Evolutionary conservation across 2,797 vertebrate species (phyloP).

Genomic region (Oryzias dopingdopingensis): DNA sequence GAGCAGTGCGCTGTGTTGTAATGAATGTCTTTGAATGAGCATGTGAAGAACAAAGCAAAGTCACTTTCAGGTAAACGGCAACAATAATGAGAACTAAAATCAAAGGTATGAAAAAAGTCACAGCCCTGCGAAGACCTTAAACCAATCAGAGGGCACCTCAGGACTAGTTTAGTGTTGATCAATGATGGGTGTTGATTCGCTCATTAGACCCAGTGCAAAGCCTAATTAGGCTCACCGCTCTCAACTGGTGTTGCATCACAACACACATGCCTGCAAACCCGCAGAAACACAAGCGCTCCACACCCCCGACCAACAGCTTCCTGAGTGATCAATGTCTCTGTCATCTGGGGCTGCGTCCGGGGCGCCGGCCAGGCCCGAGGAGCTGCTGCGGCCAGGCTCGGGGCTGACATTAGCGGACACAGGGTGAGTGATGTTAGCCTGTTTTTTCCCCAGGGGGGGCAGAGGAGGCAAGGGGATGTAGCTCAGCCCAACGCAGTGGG

Average conservation of each 20-base stretch:
- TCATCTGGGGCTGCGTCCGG: conserved; percentile 68
- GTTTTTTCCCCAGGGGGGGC: conserved; percentile 56
- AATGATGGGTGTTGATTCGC: conserved; percentile 67
- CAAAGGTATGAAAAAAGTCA: neutral
- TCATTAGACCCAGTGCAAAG: conserved; percentile 70
- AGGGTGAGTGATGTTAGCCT: conserved; percentile 79
- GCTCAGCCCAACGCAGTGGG: conserved; percentile 63
- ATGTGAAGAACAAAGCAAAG: too few relatives aligned
- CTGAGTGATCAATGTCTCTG: conserved; percentile 84
- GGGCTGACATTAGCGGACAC: conserved; percentile 82
- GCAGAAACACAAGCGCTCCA: conserved; percentile 2
- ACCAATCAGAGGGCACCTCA: conserved; percentile 52
- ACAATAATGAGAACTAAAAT: neutral
- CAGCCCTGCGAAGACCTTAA: conserved; percentile 19
- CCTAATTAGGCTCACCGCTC: conserved; percentile 67
- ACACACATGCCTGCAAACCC: conserved; percentile 22
- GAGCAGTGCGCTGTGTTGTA: too few relatives aligned
- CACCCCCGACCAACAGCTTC: conserved; percentile 49
- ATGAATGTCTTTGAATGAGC: too few relatives aligned
- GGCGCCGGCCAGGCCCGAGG: conserved; percentile 49
- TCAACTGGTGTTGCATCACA: conserved; percentile 58
- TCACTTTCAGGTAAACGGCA: too few relatives aligned
- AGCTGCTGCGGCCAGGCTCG: conserved; percentile 54
- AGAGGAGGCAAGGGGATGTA: conserved; percentile 63
- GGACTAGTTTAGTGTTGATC: conserved; percentile 67